Percentiles rank a stretch among this genome's conserved stretches.
These are phyloP conservation scores for Naja naja DNA, from an alignment of 2,113 vertebrate species.

Conservation along the genomic window DNA sequence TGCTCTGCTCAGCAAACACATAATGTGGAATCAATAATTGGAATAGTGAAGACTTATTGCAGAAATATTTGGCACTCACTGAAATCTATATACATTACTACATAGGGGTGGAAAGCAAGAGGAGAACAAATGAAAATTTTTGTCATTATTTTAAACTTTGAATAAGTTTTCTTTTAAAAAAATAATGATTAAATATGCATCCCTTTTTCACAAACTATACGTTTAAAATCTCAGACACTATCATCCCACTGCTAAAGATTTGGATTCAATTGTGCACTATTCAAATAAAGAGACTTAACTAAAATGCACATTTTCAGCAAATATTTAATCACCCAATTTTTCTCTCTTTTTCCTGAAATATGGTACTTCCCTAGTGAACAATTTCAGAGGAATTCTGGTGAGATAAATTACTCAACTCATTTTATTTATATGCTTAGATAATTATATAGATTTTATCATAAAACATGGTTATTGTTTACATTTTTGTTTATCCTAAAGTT, in stretches of 20 bases:
- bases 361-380: neutral
- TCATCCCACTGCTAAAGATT: neutral
- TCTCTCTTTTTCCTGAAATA: neutral
- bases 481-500: neutral
- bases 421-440: neutral
- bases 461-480: neutral
- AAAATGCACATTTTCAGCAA: neutral
- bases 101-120: neutral
- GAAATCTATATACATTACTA: neutral
- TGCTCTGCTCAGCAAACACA: conserved; percentile 44
- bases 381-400: neutral
- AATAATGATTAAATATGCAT: neutral
- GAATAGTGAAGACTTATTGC: neutral
- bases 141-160: neutral
- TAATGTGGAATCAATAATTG: conserved; percentile 23
- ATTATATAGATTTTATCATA: neutral
- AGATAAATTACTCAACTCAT: neutral
- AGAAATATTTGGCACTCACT: conserved; percentile 27
- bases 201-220: neutral
- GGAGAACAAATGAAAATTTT: neutral
- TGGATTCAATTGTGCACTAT: neutral
- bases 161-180: neutral
- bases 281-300: neutral
- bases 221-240: neutral
- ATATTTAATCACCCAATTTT: neutral